Evolutionary conservation across 2,888 invertebrate species (phyloP), one percentile per base, ranked within the genome.

Genomic region (Troilus luridus): DNA sequence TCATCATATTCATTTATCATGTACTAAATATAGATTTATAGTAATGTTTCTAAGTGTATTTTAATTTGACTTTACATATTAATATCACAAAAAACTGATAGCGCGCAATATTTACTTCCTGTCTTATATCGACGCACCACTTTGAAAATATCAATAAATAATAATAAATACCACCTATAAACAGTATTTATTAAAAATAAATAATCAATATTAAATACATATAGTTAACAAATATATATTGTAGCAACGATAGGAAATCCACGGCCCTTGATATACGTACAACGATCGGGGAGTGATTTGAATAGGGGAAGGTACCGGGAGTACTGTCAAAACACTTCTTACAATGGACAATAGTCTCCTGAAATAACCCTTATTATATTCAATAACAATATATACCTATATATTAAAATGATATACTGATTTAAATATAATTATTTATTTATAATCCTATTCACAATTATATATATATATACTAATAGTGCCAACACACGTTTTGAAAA

Each of bases 41-140:
- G 17, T 12, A 59, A 59, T 17, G 19, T 21, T 62, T 21, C 7
- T 62, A 21, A 14, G 12, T 59, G 5, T 59, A 14, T 59, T 59
- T 59, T 12, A 59, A 59, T 14, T 59, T 59, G 59, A 12, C 41
- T 41, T 41, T 41, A 41, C 41, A 41, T 41, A 41, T 59, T 3
- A 21, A 64, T 64, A 64, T 64, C 64, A 64, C 64, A n/a, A n/a
- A n/a, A 64, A 64, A 64, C n/a, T 64, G 64, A n/a, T 67, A 27
- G 24, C 14, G 24, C 24, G 67, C 67, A 67, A 5, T 67, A 67
- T 67, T 67, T 67, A 67, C 67, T 27, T 67, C 24, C 24, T 67
- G 24, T 24, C 3, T 67, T 14, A 10, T n/a, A 67, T 12, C 12
- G 24, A 67, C n/a, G 6, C n/a, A 9, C n/a, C 64, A 10, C 12